Percentiles rank a stretch among this genome's conserved stretches.
Conservation (phyloP, 2,888 invertebrate species). For the Acronicta aceris region DNA sequence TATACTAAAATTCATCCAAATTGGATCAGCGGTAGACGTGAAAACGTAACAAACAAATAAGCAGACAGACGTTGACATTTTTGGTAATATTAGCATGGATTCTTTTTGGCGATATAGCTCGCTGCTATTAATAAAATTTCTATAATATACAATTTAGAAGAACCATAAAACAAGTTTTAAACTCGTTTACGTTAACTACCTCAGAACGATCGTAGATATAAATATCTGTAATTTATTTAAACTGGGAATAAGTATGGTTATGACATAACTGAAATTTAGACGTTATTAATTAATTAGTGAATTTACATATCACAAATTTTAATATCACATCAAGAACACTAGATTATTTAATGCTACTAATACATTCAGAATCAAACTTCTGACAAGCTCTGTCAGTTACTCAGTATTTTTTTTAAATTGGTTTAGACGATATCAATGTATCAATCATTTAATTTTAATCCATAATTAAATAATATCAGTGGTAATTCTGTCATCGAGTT, state of each 20-base stretch:
- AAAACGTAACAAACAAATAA: too few species aligned
- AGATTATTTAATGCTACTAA: neutral
- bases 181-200: neutral
- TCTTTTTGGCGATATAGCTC: too few species aligned
- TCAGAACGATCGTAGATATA: neutral
- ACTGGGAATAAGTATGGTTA: too few species aligned
- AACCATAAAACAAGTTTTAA: neutral
- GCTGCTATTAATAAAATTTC: neutral
- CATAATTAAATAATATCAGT: constrained; percentile 24
- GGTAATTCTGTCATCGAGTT: constrained; percentile 8
- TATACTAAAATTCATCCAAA: too few species aligned
- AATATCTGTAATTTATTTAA: too few species aligned
- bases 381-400: constrained; percentile 4
- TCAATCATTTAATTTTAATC: constrained; percentile 4
- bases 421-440: constrained; percentile 31
- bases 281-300: too few species aligned
- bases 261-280: too few species aligned
- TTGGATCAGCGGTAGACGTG: too few species aligned
- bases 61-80: too few species aligned
- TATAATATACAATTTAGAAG: neutral
- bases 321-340: too few species aligned
- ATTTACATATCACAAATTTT: too few species aligned
- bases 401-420: constrained; percentile 1
- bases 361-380: constrained; percentile 12
- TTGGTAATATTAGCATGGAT: too few species aligned